These are phyloP conservation scores for Coranthus polyacanthus DNA, from an alignment of 2,797 vertebrate species.

Conservation along the genomic window DNA sequence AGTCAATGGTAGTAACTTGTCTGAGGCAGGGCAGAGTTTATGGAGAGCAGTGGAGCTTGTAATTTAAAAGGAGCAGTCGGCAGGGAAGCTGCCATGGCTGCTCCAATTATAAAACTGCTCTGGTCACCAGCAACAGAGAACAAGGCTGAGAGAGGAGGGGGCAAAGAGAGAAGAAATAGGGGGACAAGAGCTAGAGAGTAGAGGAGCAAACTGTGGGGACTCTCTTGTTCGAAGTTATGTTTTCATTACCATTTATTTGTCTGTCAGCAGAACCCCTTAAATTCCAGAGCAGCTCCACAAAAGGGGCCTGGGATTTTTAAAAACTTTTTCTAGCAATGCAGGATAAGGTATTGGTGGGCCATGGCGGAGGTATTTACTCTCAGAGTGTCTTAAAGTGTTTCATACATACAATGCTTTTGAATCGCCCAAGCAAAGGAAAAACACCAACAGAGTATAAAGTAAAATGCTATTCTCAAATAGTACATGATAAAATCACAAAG, in stretches of 20 bases:
- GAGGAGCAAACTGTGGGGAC: conserved; percentile 49
- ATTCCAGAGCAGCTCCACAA: too few relatives aligned
- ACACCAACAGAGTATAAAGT: conserved; percentile 36
- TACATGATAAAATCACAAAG: conserved; percentile 34
- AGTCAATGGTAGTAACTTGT: conserved; percentile 69
- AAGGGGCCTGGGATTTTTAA: too few relatives aligned
- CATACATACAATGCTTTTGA: conserved; percentile 46
- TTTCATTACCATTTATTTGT: too few relatives aligned
- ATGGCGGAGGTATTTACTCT: too few relatives aligned
- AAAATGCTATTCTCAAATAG: conserved; percentile 18
- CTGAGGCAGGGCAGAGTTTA: conserved; percentile 75
- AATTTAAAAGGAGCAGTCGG: conserved; percentile 84
- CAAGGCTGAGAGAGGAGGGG: conserved; percentile 32
- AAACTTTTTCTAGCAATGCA: too few relatives aligned
- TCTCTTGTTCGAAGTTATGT: conserved; percentile 24
- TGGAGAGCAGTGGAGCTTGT: conserved; percentile 87
- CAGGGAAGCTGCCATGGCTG: conserved; percentile 86
- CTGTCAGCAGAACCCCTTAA: too few relatives aligned
- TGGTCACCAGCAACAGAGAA: conserved; percentile 72
- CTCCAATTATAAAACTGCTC: conserved; percentile 89
- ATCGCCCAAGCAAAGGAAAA: conserved; percentile 48
- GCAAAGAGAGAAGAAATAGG: conserved; percentile 14
- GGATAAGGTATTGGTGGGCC: too few relatives aligned
- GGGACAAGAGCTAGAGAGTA: conserved; percentile 40
- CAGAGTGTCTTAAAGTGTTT: conserved; percentile 47